Conservation (phyloP, 2,888 invertebrate species). For the Esperia sulphurella region DNA sequence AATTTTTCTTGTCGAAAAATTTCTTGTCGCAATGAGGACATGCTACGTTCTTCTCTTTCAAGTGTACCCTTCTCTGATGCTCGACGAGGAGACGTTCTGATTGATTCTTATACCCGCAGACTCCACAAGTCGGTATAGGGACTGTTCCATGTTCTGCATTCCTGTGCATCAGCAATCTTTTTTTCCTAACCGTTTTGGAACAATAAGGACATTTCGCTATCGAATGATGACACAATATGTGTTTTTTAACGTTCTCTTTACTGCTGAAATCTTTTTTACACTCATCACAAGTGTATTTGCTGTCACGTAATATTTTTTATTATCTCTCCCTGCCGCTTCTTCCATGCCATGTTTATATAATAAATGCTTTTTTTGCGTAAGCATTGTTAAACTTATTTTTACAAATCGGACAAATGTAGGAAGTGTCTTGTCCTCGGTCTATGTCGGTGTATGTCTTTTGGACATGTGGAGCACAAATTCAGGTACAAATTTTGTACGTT, state of each 20-base stretch:
- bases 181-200: neutral
- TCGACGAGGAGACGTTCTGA: neutral
- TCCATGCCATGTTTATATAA: no score
- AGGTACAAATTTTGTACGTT: no score
- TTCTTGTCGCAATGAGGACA: conserved; percentile 22
- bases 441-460: no score
- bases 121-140: conserved; percentile 3
- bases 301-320: no score
- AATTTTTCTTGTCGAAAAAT: neutral
- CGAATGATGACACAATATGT: neutral
- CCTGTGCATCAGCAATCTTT: neutral
- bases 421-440: no score
- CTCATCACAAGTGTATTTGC: neutral
- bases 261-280: neutral
- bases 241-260: neutral
- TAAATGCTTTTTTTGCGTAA: no score
- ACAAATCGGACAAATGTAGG: no score
- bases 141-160: neutral
- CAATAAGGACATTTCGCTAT: neutral
- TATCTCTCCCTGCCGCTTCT: no score
- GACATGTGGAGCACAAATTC: no score
- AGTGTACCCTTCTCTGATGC: conserved; percentile 3
- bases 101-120: neutral
- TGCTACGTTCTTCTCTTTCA: conserved; percentile 30
- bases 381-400: no score